These are phyloP conservation scores for Andrena hattorfiana DNA, from an alignment of 2,888 invertebrate species.

Conservation along the genomic window DNA sequence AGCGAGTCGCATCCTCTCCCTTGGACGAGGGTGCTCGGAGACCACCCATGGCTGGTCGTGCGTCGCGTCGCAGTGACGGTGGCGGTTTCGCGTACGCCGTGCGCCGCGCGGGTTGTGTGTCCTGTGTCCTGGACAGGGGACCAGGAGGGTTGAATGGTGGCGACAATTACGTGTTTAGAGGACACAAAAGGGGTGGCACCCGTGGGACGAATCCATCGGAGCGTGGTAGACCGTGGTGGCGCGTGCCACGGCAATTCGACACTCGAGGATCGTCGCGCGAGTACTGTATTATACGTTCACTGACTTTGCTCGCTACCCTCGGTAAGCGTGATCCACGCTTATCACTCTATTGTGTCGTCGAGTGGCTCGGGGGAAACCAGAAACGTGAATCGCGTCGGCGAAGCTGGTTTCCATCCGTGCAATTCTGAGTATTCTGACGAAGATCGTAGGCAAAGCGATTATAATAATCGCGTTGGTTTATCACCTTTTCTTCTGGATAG, in stretches of 20 bases:
- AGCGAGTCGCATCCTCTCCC: constrained; percentile 39
- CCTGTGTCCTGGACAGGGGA: constrained; percentile 44
- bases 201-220: constrained; percentile 78
- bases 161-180: constrained; percentile 82
- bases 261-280: constrained; percentile 69
- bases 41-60: constrained; percentile 67
- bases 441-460: background rate
- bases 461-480: too few species aligned
- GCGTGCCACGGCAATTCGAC: constrained; percentile 77
- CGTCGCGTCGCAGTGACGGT: constrained; percentile 62
- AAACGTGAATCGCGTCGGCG: constrained; percentile 6
- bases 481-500: too few species aligned
- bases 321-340: constrained; percentile 45
- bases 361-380: constrained; percentile 25
- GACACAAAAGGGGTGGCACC: constrained; percentile 77
- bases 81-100: constrained; percentile 31
- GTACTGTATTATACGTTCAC: constrained; percentile 62
- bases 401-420: background rate
- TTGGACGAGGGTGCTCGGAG: constrained; percentile 43
- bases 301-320: constrained; percentile 45
- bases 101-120: constrained; percentile 11
- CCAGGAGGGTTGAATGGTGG: constrained; percentile 69
- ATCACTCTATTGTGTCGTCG: constrained; percentile 66
- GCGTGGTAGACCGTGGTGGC: constrained; percentile 67
- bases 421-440: background rate